Base-by-base conservation (phyloP, 2,888 invertebrate species). In the Cantharis lateralis region DNA sequence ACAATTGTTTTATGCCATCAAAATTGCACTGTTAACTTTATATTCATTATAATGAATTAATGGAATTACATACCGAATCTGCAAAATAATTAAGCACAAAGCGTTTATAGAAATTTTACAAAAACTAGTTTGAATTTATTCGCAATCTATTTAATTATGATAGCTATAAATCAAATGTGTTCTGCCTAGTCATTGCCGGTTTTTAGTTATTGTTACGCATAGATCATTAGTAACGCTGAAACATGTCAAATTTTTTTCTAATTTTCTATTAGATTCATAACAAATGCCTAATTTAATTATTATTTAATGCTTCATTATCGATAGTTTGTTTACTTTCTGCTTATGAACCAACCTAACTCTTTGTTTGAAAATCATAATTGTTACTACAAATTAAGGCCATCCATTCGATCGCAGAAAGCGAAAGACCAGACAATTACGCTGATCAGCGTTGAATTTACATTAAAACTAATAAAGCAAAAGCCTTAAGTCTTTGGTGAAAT, bases 71-170 rank as follows among this genome's bases (percentile, higher is more conserved):
- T 70, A 70, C 63, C 64, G 75, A 61, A 15, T 75, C 70, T 71
- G 71, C 20, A 71, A 70, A 74, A 69, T 64, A 64, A 70, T 74
- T 74, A 62, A 70, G 64, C 74, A 74, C 70, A 63, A 74, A 48
- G 32, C 74, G 63, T 70, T 74, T 74, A 69, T 70, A 74, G 63
- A 74, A 48, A 61, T 69, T 63, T 64, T 69, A 61, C 69, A 74
- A 74, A 74, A 74, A 74, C 74, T 70, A 70, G 69, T 70, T 69
- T 74, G 61, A 70, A 74, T 74, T 64, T 63, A 74, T 70, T 70
- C 74, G 74, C 74, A 69, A 74, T 74, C 74, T 69, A 74, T 74
- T 74, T 74, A 74, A 74, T 74, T 74, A 74, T 64, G 20, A 48
- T 20, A 16, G 74, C 74, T 74, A 74, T 74, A 74, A 74, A 74